These are phyloP conservation scores for Hipparchia sbordonii DNA, from an alignment of 2,888 invertebrate species.

Conservation along the genomic window DNA sequence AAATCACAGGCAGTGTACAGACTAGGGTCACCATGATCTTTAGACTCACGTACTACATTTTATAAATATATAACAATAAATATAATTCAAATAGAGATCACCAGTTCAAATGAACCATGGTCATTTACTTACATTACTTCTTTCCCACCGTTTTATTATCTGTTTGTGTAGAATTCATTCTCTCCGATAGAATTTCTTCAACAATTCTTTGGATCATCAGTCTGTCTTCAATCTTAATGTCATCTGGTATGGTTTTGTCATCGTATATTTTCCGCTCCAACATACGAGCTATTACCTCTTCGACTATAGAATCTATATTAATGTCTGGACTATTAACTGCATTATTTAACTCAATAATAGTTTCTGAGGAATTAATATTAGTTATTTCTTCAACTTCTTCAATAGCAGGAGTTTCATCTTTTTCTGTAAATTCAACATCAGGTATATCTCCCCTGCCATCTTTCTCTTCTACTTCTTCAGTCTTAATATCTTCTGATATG, in stretches of 20 bases:
- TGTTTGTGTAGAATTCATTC: conserved; percentile 64
- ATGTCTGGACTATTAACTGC: conserved; percentile 50
- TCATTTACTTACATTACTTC: conserved; percentile 4
- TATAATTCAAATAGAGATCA: conserved; percentile 33
- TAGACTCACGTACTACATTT: not conserved
- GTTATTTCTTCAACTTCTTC: conserved; percentile 27
- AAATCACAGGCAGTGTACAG: not conserved
- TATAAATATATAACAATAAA: conserved; percentile 8
- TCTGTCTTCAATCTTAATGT: conserved; percentile 72
- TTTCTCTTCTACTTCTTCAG: conserved; percentile 47
- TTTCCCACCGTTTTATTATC: conserved; percentile 47
- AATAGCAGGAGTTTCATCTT: conserved; percentile 20
- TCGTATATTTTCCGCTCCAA: conserved; percentile 80
- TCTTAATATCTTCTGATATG: conserved; percentile 52
- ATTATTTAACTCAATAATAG: conserved; percentile 28
- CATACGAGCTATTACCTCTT: conserved; percentile 73
- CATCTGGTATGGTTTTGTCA: conserved; percentile 77
- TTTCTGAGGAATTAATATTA: conserved; percentile 22
- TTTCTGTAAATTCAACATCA: conserved; percentile 46
- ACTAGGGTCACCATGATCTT: not conserved
- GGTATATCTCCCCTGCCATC: conserved; percentile 67
- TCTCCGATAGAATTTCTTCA: conserved; percentile 73
- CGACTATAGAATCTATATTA: conserved; percentile 74
- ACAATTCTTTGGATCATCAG: conserved; percentile 75
- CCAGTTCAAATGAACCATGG: conserved; percentile 1